Evolutionary conservation across 2,797 vertebrate genomes (phyloP), one percentile per base, ranked within the genome.

Genomic region (Champsocephalus esox): DNA sequence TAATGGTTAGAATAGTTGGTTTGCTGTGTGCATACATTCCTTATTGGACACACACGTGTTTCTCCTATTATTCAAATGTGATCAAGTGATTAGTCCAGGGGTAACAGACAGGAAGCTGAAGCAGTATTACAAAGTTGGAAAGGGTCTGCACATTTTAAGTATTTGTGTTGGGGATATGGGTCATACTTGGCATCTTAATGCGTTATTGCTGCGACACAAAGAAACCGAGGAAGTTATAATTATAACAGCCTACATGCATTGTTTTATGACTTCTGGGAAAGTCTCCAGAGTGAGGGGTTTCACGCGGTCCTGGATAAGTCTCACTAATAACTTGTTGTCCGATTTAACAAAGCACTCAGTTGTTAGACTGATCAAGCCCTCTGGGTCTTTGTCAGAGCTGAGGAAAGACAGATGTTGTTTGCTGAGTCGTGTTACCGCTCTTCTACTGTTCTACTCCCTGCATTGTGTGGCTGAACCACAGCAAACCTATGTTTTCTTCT

Each of bases 321-420:
- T 41, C 7, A 10, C 10, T 71, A 45, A 73, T 28, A 49, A 43
- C 4, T 43, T 12, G 11, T 14, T 55, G 24, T 21, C 67, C 4
- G 0, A 38, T 24, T 62, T 44, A 75, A 48, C 73, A 73, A 59
- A 67, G 6, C 32, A 66, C 12, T 38, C 43, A 9, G 63, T 70
- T 77, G 70, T 70, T 79, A 56, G n/a, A 60, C 43, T 32, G 3
- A 34, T 75, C 63, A 75, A 84, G 46, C 63, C 85, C 63, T 71
- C 13, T 51, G 74, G 77, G 79, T 68, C 64, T 71, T 49, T 70
- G 70, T 75, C 66, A 77, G 80, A 77, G 70, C 56, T 54, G 81
- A 64, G 28, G 60, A 75, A 48, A 44, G 76, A 79, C 77, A 87
- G 80, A 88, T 89, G 87, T 79, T 81, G 34, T 88, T 84, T 85